phyloP scores from a whole-genome alignment of 2,113 vertebrate genomes.

The Ornithorhynchus anatinus region DNA sequence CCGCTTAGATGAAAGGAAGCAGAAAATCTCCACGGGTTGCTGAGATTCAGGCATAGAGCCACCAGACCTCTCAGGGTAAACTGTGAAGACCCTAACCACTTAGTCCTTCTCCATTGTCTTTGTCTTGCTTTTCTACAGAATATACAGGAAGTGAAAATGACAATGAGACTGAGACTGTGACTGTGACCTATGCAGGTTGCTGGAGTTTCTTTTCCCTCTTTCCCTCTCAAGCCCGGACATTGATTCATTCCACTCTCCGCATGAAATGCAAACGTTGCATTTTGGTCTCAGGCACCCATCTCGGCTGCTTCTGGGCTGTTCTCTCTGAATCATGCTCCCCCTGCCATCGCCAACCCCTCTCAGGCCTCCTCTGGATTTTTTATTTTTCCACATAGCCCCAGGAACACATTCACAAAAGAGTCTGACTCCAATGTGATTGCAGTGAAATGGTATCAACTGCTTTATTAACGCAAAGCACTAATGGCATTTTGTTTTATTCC shows the following conservation, averaged over 20 bases:
- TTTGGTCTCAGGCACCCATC: constrained; percentile 40
- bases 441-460: constrained; percentile 23
- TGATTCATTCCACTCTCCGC: constrained; percentile 66
- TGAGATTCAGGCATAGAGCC: not conserved
- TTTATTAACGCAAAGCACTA: not conserved
- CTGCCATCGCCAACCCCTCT: too few relatives aligned
- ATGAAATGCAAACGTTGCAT: constrained; percentile 65
- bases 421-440: not conserved
- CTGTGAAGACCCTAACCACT: constrained; percentile 37
- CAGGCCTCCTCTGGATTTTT: constrained; percentile 36
- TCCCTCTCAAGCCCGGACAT: constrained; percentile 59
- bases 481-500: not conserved
- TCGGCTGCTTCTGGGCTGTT: constrained; percentile 58
- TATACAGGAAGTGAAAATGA: constrained; percentile 94
- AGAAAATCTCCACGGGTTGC: not conserved
- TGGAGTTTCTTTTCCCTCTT: constrained; percentile 76
- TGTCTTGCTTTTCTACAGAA: constrained; percentile 90
- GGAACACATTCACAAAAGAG: not conserved
- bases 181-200: constrained; percentile 92
- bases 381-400: not conserved
- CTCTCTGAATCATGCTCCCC: constrained; percentile 52
- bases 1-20: too few relatives aligned
- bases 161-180: constrained; percentile 90
- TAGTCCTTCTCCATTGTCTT: constrained; percentile 74
- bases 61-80: not conserved